phyloP scores from a whole-genome alignment of 2,797 vertebrate genomes.

The Clarias pachynema region DNA sequence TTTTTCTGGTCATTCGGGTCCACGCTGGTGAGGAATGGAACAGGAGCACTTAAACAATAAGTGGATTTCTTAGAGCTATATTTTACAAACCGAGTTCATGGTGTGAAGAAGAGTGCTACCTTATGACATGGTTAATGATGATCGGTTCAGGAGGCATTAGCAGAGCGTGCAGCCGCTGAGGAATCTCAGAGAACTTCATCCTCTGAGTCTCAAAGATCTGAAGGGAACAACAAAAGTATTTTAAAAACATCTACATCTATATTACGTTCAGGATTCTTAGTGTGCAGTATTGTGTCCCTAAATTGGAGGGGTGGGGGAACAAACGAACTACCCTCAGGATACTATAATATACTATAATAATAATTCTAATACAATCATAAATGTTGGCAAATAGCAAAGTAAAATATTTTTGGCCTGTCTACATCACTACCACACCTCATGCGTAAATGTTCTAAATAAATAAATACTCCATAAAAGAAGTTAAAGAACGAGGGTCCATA shows the following conservation, averaged over 20 bases:
- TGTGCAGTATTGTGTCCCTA: neutral
- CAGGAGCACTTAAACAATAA: neutral
- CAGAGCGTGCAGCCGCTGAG: constrained; percentile 93
- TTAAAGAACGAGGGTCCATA: no score
- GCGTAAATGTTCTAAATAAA: no score
- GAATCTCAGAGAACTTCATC: constrained; percentile 99
- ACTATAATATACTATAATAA: no score
- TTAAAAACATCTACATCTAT: neutral
- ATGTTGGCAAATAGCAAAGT: neutral
- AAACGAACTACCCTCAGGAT: no score
- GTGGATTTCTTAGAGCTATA: neutral
- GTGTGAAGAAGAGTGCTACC: constrained; percentile 71
- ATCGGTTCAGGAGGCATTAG: constrained; percentile 98
- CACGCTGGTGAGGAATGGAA: constrained; percentile 75
- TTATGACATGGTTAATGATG: constrained; percentile 99
- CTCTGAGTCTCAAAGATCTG: constrained; percentile 96
- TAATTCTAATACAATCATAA: neutral
- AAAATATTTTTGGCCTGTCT: neutral
- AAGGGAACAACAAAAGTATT: neutral
- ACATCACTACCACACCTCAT: neutral
- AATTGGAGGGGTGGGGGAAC: no score
- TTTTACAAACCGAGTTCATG: neutral
- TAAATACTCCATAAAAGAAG: no score
- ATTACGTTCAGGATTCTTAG: neutral
- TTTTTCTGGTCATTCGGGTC: constrained; percentile 99